A percentile compares a stretch with the other conserved stretches of the same genome.
Evolutionary conservation across 2,113 vertebrate species (phyloP).

Genomic region (Melanotaenia duboulayi): DNA sequence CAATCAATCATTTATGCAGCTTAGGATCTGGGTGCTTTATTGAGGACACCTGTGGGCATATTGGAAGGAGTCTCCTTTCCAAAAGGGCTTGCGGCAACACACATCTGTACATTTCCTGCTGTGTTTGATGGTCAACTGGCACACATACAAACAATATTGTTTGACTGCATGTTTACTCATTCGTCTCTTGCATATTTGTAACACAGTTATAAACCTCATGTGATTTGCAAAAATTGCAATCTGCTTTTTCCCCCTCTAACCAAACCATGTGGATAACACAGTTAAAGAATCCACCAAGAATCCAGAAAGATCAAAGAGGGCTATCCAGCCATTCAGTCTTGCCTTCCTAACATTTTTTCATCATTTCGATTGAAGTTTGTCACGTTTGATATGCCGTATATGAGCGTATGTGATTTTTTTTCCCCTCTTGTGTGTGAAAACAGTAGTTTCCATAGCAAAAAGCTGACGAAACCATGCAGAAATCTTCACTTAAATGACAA

Average conservation of each 20-base stretch:
- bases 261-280: conserved; percentile 47
- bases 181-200: conserved; percentile 38
- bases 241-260: conserved; percentile 18
- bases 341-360: conserved; percentile 57
- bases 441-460: conserved; percentile 49
- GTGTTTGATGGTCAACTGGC: background rate
- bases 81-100: background rate
- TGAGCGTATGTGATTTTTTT: conserved; percentile 32
- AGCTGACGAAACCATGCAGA: conserved; percentile 69
- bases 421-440: conserved; percentile 32
- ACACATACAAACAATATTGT: background rate
- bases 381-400: conserved; percentile 66
- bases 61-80: conserved; percentile 33
- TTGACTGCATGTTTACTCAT: conserved; percentile 38
- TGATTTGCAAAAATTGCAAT: conserved; percentile 53
- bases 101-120: conserved; percentile 6
- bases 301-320: conserved; percentile 66
- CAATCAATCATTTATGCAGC: conserved; percentile 57
- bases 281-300: conserved; percentile 52
- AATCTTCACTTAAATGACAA: conserved; percentile 62
- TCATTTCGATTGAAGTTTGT: conserved; percentile 70
- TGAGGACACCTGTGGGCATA: conserved; percentile 58
- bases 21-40: conserved; percentile 53
- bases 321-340: conserved; percentile 51
- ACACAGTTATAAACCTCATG: conserved; percentile 30